A percentile compares a stretch with the other conserved stretches of the same genome.
These are phyloP conservation scores for Myzus persicae DNA, from an alignment of 1,140 invertebrate genomes.

Conservation along the genomic window DNA sequence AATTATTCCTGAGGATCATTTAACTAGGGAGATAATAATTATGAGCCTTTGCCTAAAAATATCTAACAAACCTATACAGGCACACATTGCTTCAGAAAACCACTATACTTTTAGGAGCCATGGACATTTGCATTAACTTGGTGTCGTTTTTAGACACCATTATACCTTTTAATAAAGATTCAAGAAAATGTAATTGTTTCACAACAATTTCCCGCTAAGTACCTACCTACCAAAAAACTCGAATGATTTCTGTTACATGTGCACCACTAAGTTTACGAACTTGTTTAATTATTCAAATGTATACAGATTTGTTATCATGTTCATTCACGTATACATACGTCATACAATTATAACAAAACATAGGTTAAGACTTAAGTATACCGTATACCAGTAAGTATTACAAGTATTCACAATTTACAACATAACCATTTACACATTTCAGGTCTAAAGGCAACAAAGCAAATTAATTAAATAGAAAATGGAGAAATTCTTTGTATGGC, in stretches of 20 bases:
- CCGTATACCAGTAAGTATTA: neutral
- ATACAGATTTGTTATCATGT: neutral
- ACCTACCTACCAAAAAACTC: neutral
- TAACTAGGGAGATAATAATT: neutral
- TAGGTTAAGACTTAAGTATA: neutral
- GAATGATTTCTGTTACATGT: neutral
- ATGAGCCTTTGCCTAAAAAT: neutral
- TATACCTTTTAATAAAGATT: neutral
- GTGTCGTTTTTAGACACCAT: neutral
- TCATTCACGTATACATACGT: neutral
- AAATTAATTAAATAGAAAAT: neutral
- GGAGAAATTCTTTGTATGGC: neutral
- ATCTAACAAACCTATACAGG: neutral
- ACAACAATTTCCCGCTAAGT: neutral
- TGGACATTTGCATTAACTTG: neutral
- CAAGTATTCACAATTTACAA: neutral
- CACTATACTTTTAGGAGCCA: neutral
- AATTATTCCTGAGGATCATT: neutral
- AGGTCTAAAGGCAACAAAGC: neutral
- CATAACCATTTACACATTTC: neutral
- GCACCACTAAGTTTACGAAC: neutral
- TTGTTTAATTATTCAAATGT: constrained; percentile 2
- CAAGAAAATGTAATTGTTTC: neutral
- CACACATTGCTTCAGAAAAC: no score
- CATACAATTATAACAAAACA: neutral